Evolutionary conservation across 2,888 invertebrate species (phyloP).

Genomic region (Cyclophora albipunctata): DNA sequence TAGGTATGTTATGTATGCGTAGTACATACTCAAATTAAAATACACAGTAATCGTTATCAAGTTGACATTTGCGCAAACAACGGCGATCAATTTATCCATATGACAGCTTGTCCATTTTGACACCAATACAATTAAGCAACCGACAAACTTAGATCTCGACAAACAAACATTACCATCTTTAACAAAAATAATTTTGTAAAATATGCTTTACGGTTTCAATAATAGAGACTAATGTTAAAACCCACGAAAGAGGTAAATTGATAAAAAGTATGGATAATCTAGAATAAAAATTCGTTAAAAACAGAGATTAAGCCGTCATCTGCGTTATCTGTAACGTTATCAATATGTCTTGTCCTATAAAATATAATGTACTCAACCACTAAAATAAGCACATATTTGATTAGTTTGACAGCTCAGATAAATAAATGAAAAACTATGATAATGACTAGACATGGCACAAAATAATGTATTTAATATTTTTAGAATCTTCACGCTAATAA

Average conservation of each 20-base stretch:
- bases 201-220: constrained; percentile 28
- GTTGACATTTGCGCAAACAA: constrained; percentile 69
- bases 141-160: constrained; percentile 52
- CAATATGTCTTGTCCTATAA: constrained; percentile 49
- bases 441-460: background rate
- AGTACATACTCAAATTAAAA: constrained; percentile 55
- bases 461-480: no score
- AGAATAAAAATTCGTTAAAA: constrained; percentile 67
- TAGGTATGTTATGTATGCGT: constrained; percentile 21
- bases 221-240: constrained; percentile 22
- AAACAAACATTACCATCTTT: constrained; percentile 38
- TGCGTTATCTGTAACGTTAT: constrained; percentile 61
- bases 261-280: constrained; percentile 41
- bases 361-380: constrained; percentile 45
- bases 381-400: constrained; percentile 50
- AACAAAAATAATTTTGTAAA: constrained; percentile 26
- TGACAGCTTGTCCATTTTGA: constrained; percentile 69
- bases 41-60: constrained; percentile 64
- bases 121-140: constrained; percentile 73
- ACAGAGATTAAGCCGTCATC: constrained; percentile 70
- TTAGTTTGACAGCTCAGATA: constrained; percentile 53
- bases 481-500: no score
- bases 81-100: constrained; percentile 66
- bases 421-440: constrained; percentile 40
- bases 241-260: constrained; percentile 11